Conservation (phyloP, 2,113 vertebrate species). For the Gobiocypris rarus region DNA sequence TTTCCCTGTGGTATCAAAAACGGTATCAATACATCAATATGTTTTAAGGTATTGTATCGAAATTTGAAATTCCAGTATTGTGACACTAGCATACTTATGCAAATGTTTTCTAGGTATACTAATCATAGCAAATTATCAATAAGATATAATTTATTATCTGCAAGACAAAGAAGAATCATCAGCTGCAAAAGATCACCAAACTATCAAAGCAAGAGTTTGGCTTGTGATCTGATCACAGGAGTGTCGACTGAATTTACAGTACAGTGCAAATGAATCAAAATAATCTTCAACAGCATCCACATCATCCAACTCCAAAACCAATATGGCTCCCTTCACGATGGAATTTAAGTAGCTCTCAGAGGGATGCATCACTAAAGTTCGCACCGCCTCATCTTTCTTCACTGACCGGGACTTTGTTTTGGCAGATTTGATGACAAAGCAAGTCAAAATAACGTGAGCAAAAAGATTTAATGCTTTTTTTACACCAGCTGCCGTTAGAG, state of each 20-base stretch:
- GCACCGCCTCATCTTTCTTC: not conserved
- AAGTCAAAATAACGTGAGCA: slow-evolving; percentile 21
- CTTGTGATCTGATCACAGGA: slow-evolving; percentile 12
- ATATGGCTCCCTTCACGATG: not conserved
- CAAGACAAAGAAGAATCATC: not conserved
- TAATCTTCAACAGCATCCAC: not conserved
- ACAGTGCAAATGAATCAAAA: not conserved
- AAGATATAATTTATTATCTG: not conserved
- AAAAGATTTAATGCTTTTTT: slow-evolving; percentile 33
- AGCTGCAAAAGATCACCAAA: not conserved
- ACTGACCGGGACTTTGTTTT: slow-evolving; percentile 8
- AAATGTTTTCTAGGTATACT: not conserved
- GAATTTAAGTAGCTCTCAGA: not conserved
- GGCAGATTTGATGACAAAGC: slow-evolving; percentile 20
- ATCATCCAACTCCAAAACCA: not conserved
- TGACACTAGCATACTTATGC: too few relatives aligned
- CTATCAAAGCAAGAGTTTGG: not conserved
- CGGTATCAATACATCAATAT: too few relatives aligned
- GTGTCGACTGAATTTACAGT: not conserved
- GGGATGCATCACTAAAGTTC: not conserved
- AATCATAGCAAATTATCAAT: not conserved
- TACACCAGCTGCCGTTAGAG: slow-evolving; percentile 37
- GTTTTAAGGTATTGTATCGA: too few relatives aligned
- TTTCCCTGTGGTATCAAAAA: too few relatives aligned
- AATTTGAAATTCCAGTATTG: too few relatives aligned